Conservation (phyloP, 2,113 vertebrate species). For the Paramormyrops kingsleyae region DNA sequence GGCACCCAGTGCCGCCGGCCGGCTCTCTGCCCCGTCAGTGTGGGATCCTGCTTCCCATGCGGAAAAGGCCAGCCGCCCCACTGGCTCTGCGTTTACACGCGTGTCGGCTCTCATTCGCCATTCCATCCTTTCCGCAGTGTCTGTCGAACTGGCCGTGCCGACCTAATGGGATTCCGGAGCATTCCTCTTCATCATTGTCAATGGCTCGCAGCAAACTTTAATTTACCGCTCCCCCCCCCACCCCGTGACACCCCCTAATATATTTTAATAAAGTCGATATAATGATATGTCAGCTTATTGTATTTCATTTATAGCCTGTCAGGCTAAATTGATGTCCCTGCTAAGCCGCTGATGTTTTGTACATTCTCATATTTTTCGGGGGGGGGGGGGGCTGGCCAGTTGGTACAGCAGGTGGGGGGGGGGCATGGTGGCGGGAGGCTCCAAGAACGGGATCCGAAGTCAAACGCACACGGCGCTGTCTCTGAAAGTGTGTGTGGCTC, state of each 20-base stretch:
- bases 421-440: background rate
- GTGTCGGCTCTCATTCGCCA: conserved; percentile 31
- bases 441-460: background rate
- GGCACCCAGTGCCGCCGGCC: background rate
- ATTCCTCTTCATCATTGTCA: conserved; percentile 37
- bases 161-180: conserved; percentile 24
- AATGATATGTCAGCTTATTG: conserved; percentile 34
- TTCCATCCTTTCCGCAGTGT: conserved; percentile 1
- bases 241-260: conserved; percentile 34
- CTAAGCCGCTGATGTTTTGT: background rate
- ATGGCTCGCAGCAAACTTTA: conserved; percentile 23
- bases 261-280: conserved; percentile 42
- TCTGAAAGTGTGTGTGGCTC: background rate
- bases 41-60: background rate
- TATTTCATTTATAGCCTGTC: conserved; percentile 39
- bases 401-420: background rate
- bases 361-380: background rate
- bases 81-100: conserved; percentile 27
- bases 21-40: background rate
- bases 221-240: conserved; percentile 18
- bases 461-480: background rate
- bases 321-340: conserved; percentile 25
- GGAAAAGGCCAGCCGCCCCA: background rate
- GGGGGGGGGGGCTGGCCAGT: background rate
- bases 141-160: conserved; percentile 20